A percentile compares a stretch with the other conserved stretches of the same genome.
Conservation (phyloP, 2,888 invertebrate genomes). For the Philonicus albiceps region DNA sequence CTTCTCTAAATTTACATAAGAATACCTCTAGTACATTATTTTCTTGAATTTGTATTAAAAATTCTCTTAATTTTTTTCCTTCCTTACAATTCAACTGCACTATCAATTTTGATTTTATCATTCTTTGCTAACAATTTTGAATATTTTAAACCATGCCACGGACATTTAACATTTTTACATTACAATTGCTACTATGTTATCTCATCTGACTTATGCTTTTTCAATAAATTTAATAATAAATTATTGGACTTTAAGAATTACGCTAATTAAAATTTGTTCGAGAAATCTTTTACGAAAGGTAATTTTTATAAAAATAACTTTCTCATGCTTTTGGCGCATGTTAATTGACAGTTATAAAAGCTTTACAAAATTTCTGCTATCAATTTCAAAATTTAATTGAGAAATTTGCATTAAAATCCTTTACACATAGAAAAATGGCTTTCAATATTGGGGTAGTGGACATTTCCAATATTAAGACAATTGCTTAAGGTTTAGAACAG, state of each 20-base stretch:
- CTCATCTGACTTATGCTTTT: not conserved
- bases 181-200: not conserved
- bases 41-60: not conserved
- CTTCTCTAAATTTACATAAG: not conserved
- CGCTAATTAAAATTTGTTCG: not conserved
- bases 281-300: not conserved
- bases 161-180: not conserved
- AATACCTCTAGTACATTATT: not conserved
- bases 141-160: not conserved
- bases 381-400: not conserved
- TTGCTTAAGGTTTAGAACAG: not conserved
- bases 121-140: not conserved
- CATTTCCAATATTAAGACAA: not conserved
- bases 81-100: slow-evolving; percentile 5
- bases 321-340: not conserved
- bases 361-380: not conserved
- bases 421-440: not conserved
- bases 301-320: not conserved
- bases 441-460: not conserved
- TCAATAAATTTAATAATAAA: not conserved
- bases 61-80: not conserved
- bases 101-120: slow-evolving; percentile 1
- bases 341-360: not conserved
- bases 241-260: not conserved
- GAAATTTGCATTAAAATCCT: not conserved